Base-by-base conservation (phyloP, 2,113 vertebrate genomes). In the Acanthisitta chloris region DNA sequence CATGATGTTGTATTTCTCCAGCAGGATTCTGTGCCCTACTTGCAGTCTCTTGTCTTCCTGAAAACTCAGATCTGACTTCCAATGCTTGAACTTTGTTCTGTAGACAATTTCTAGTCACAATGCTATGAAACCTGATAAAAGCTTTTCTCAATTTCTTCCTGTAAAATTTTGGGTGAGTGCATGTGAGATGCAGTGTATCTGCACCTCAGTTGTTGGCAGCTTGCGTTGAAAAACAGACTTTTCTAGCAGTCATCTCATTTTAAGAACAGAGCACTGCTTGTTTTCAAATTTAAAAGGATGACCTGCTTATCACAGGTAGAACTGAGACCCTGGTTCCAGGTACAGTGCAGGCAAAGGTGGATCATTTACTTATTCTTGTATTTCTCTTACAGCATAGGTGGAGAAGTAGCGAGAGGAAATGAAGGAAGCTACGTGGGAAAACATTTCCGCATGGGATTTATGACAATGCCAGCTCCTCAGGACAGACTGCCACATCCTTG, bases 381-480 rank as follows among this genome's bases (percentile, higher is more conserved):
- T 92, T 94, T 95, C 72, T 95, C 55, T 71, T 97, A 92, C 98
- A 99, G 99, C 97, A 99, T 99, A 91, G 99, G 99, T 51, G 99
- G 99, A 79, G 99, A 99, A 77, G 99, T 99, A 33, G 98, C 98
- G 34, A 97, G 98, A 92, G 98, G 98, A 96, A 98, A 98, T 69
- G 99, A 99, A 36, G 98, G 98, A 17, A 98, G 98, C 40, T 99
- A 99, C 23, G 97, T 97, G 61, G 98, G 99, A 81, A 99, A 99
- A 92, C 99, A 99, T 88, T 99, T 99, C 97, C 98, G 99, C 66
- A 99, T 99, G 99, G 99, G 99, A 77, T 99, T 99, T 97, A 99
- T 99, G 99, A 99, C 99, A 0, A 99, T 99, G 99, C 99, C 99
- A 3, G 99, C 99, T 14, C 99, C 99, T 52, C 99, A 99, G 97